Base-by-base conservation (phyloP, 2,888 invertebrate genomes). In the Mesoligia furuncula region DNA sequence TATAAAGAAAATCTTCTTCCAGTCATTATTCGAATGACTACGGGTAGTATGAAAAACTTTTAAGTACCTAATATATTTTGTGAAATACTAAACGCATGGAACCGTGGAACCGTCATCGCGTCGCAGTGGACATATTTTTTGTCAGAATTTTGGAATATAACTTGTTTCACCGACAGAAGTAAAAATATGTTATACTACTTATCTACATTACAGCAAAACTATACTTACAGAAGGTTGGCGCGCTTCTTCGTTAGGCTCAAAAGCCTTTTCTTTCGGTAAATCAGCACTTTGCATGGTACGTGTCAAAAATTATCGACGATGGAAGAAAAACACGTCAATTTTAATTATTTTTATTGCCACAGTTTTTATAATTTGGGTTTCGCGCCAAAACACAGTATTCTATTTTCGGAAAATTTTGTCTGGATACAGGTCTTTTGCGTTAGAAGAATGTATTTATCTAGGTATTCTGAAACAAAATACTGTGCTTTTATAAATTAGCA, bases 161-260 rank as follows among this genome's bases (percentile, higher is more conserved):
- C 39, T 42, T 75, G 27, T 31, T 36, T 20, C 7, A n/a, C 0
- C n/a, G 31, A 31, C 8, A 31, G 17, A n/a, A 45, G 45, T 57
- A 57, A 36, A 59, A n/a, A 36, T 36, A 36, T 73, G 42, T 42
- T 20, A 31, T 17, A 45, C 2, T 51, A n/a, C n/a, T n/a, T n/a
- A 39, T 31, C 4, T 9, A 75, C 4, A 31, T 36, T 67, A 74
- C 7, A 31, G n/a, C 20, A 51, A 39, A 68, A 54, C 4, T 69
- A 70, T 78, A 66, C 79, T 67, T 77, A 88, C 89, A 54, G 39
- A 70, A 57, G 93, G 93, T 82, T 95, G 94, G 71, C 80, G 88
- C 67, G 96, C 96, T 87, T 91, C 92, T 92, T 96, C 95, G 70
- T 86, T 73, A 9, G 96, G 95, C 88, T 95, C 94, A 67, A 87